A percentile compares a stretch with the other conserved stretches of the same genome.
phyloP scores from a whole-genome alignment of 1,140 invertebrate species.

The Aricia agestis region DNA sequence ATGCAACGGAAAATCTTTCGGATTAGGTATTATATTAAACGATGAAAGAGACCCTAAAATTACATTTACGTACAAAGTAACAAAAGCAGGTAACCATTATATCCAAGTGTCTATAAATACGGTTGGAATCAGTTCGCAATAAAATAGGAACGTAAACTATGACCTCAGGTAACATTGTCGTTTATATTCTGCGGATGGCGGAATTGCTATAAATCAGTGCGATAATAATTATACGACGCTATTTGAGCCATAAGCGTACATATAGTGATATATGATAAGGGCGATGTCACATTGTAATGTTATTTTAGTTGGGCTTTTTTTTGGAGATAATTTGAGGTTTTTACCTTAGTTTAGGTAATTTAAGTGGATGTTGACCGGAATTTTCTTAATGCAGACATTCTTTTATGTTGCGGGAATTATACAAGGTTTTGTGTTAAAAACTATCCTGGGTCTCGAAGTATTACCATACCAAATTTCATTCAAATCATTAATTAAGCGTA shows the following conservation, averaged over 20 bases:
- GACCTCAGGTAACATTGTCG: slow-evolving; percentile 39
- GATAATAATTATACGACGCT: slow-evolving; percentile 65
- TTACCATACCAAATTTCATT: too few species aligned
- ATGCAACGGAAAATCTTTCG: too few species aligned
- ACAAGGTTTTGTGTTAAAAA: too few species aligned
- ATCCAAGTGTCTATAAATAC: slow-evolving; percentile 1
- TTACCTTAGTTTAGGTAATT: too few species aligned
- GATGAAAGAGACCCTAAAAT: too few species aligned
- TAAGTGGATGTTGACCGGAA: too few species aligned
- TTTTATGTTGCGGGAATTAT: too few species aligned
- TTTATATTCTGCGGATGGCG: slow-evolving; percentile 66
- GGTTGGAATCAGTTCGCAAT: slow-evolving; percentile 21
- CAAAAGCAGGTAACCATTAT: slow-evolving; percentile 7
- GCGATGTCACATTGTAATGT: slow-evolving; percentile 25
- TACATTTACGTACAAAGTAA: not conserved
- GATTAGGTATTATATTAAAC: too few species aligned
- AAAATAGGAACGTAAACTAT: slow-evolving; percentile 24
- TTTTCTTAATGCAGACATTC: too few species aligned
- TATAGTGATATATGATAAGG: slow-evolving; percentile 30
- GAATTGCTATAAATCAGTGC: slow-evolving; percentile 55
- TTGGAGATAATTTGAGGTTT: too few species aligned
- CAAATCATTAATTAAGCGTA: too few species aligned
- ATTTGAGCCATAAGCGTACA: slow-evolving; percentile 52
- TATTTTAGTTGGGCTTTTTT: not conserved
- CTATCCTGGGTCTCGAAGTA: too few species aligned